These are phyloP conservation scores for Bhutanitis thaidina DNA, from an alignment of 2,888 invertebrate species.

Conservation along the genomic window DNA sequence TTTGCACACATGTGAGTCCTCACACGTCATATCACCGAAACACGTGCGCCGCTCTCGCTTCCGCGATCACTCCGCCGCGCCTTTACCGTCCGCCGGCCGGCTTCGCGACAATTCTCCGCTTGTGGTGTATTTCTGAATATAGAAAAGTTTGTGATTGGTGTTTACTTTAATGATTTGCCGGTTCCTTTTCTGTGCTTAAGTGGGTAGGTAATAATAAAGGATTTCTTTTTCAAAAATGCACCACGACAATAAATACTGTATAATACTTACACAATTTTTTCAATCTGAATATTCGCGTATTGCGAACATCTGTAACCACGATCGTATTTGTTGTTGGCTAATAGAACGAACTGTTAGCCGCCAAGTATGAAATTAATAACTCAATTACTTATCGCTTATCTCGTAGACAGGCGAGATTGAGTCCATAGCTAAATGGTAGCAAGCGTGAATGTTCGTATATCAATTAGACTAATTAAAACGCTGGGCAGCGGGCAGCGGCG, in stretches of 20 bases:
- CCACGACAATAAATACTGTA: slow-evolving; percentile 24
- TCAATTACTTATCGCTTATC: slow-evolving; percentile 23
- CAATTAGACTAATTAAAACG: slow-evolving; percentile 63
- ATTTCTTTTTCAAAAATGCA: slow-evolving; percentile 34
- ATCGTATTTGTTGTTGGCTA: neutral
- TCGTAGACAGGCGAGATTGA: slow-evolving; percentile 24
- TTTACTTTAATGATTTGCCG: slow-evolving; percentile 19
- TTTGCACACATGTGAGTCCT: slow-evolving; percentile 67
- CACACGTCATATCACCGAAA: slow-evolving; percentile 26
- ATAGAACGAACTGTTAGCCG: neutral
- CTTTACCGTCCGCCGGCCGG: slow-evolving; percentile 50
- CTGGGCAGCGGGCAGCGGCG: slow-evolving; percentile 33
- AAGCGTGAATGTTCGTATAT: slow-evolving; percentile 41
- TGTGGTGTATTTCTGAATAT: slow-evolving; percentile 49
- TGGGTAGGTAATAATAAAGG: slow-evolving; percentile 16
- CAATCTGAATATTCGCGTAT: too few relatives aligned
- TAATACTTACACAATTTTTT: too few relatives aligned
- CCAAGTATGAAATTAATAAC: slow-evolving; percentile 4
- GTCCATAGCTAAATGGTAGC: slow-evolving; percentile 33
- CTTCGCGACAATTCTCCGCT: slow-evolving; percentile 50
- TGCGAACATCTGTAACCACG: too few relatives aligned
- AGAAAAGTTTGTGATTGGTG: slow-evolving; percentile 42
- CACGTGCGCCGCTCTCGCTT: slow-evolving; percentile 27
- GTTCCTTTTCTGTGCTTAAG: slow-evolving; percentile 13
- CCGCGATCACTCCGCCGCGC: slow-evolving; percentile 29